Evolutionary conservation across 2,113 vertebrate genomes (phyloP).

Genomic region (Toxotes chatareus): DNA sequence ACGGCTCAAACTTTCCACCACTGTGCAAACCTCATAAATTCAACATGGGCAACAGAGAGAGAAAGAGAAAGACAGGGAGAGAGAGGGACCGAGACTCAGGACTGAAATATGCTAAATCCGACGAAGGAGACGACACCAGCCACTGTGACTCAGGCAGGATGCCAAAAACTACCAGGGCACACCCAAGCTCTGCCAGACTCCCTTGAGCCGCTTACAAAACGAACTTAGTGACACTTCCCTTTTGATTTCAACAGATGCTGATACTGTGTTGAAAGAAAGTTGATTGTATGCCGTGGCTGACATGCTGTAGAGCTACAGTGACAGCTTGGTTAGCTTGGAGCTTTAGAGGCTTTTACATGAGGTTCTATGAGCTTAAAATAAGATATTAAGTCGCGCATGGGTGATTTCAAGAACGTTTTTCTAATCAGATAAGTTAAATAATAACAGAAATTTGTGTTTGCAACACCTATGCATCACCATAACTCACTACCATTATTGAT

Average conservation of each 20-base stretch:
- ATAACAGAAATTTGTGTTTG: not conserved
- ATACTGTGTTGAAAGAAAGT: slow-evolving; percentile 48
- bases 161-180: slow-evolving; percentile 54
- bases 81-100: not conserved
- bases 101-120: slow-evolving; percentile 53
- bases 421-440: no score
- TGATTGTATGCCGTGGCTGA: not conserved
- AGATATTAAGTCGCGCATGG: not conserved
- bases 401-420: not conserved
- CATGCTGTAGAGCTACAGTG: not conserved
- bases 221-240: slow-evolving; percentile 53
- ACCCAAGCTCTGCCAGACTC: slow-evolving; percentile 57
- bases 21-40: slow-evolving; percentile 26
- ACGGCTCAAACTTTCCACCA: slow-evolving; percentile 73
- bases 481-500: not conserved
- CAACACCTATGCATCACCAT: not conserved
- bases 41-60: not conserved
- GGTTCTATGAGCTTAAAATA: not conserved
- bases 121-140: slow-evolving; percentile 21
- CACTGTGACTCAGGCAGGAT: slow-evolving; percentile 37
- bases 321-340: not conserved
- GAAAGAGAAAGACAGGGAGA: not conserved
- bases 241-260: slow-evolving; percentile 62
- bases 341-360: not conserved
- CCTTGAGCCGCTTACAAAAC: slow-evolving; percentile 62